Base-by-base conservation (phyloP, 2,888 invertebrate species). In the Fragum fragum region DNA sequence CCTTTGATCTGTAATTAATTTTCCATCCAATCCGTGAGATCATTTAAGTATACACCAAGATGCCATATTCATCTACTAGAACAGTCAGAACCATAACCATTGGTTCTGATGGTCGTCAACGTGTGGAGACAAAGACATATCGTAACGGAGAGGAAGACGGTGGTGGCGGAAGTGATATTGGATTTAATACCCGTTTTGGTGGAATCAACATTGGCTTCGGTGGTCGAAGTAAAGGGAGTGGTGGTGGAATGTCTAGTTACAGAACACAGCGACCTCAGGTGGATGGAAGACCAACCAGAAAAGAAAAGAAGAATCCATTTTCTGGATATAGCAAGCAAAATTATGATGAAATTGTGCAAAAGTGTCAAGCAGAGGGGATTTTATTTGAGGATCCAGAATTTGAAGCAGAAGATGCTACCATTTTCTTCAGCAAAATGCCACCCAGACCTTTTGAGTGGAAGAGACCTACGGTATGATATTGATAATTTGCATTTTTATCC, bases 381-480 rank as follows among this genome's bases (percentile, higher is more conserved):
- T 96, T 98, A 59, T 99, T 98, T 92, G 98, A 99, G 92, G 99
- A 99, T 95, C 97, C 97, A 0, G 97, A 98, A 92, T 99, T 99
- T 94, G 97, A 97, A 0, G 97, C 98, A 0, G 95, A 95, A 26
- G 97, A 98, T 94, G 95, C 96, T 71, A 97, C 97, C 69, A 95
- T 99, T 59, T 98, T 97, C 95, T 99, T 96, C 95, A 98, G 98
- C 93, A 96, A 96, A 90, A 95, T 96, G 36, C 96, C 98, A n/a
- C 97, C 97, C 89, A 96, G 97, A 86, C 96, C 96, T 29, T 97
- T 99, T 90, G 97, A 98, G 95, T 99, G 99, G 99, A 96, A 96
- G 90, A 95, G 99, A 87, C 99, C 99, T 26, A 96, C 96, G 69
- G 94, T 94, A 86, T 91, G 94, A 91, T 23, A 26, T 61, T 29